Evolutionary conservation across 2,113 vertebrate genomes (phyloP).

Genomic region (Seriola aureovittata): DNA sequence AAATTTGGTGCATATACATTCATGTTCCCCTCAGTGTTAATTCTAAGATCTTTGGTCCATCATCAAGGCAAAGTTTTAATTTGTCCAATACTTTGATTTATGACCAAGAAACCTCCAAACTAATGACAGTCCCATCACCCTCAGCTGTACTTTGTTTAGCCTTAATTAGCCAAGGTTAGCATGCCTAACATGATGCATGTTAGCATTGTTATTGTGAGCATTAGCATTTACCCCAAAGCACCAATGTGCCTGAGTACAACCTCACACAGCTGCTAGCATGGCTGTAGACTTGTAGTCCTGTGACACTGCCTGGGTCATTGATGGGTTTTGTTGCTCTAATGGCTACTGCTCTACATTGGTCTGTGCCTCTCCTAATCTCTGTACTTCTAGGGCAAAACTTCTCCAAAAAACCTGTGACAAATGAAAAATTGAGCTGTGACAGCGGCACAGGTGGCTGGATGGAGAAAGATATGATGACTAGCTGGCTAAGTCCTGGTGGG

Average conservation of each 20-base stretch:
- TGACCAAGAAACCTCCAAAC: too few relatives aligned
- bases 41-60: too few relatives aligned
- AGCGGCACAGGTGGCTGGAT: constrained; percentile 45
- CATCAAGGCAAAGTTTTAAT: too few relatives aligned
- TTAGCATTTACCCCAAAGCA: too few relatives aligned
- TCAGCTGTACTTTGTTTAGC: too few relatives aligned
- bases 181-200: not conserved
- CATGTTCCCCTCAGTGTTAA: too few relatives aligned
- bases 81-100: too few relatives aligned
- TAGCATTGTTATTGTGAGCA: not conserved
- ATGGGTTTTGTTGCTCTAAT: not conserved
- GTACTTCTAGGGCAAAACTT: not conserved
- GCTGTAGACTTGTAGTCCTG: too few relatives aligned
- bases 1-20: too few relatives aligned
- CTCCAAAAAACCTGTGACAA: constrained; percentile 9
- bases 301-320: not conserved
- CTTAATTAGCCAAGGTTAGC: not conserved
- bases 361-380: not conserved
- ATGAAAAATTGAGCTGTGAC: constrained; percentile 54
- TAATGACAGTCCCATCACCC: too few relatives aligned
- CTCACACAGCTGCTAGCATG: not conserved
- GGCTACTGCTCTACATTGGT: not conserved
- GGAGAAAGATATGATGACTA: constrained; percentile 4
- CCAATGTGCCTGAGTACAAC: not conserved
- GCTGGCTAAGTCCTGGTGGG: constrained; percentile 2